Evolutionary conservation across 2,113 vertebrate species (phyloP), one percentile per base, ranked within the genome.

Genomic region (Lampris incognitus): DNA sequence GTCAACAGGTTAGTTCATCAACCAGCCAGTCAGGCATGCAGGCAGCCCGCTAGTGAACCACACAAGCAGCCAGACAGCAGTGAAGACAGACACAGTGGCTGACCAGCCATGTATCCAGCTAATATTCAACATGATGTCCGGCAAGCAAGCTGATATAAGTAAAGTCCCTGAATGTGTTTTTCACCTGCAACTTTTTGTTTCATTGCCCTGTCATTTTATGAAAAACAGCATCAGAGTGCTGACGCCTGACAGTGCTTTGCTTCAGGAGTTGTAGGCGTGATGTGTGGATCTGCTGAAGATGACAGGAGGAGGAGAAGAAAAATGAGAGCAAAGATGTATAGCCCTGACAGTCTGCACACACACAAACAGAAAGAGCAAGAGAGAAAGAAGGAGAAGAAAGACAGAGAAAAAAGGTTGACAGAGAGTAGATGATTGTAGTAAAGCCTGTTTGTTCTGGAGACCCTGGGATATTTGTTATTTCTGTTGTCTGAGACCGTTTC

Each of bases 181-280:
- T 66, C 70, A 65, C 57, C 62, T 55, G 2, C 62, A 74, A 66
- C 55, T 40, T 77, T 60, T 71, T 74, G 48, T 64, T 65, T 78
- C 72, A 3, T 46, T 37, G 64, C 68, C 36, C 36, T 52, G 72
- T 77, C 73, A 69, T 72, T 64, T 81, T 44, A 52, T 37, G 2
- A 42, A 75, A 76, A 37, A 24, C 24, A 24, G 24, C 24, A 24
- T 24, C 24, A 24, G n/a, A 57, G 65, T 37, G 71, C 48, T 75
- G 85, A 85, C 85, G 85, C 67, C 48, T 75, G 85, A 85, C 85
- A 87, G 72, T 61, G 63, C 42, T 38, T 60, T 64, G 73, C 63
- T 49, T 74, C n/a, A 55, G 51, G 62, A 46, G 63, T 49, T 69
- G 66, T 58, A 46, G 69, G 67, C 52, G 63, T 2, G 56, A 74